Conservation (phyloP, 2,797 vertebrate genomes). For the Phoebastria nigripes region DNA sequence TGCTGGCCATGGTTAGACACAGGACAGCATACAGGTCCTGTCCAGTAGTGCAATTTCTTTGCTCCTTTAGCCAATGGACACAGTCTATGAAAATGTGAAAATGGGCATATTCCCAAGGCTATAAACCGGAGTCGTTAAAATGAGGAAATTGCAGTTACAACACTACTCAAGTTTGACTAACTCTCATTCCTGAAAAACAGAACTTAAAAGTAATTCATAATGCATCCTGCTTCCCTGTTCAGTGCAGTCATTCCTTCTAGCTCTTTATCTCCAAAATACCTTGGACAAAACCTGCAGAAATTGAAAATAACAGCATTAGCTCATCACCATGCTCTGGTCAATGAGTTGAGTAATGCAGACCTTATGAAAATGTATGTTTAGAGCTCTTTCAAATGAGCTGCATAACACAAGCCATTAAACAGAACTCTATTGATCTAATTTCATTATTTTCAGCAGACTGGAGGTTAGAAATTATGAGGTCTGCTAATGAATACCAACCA, state of each 20-base stretch:
- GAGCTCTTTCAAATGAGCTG: conserved; percentile 53
- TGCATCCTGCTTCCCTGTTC: not conserved
- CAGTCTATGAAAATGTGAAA: not conserved
- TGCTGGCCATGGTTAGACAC: not conserved
- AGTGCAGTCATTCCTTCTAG: conserved; percentile 9
- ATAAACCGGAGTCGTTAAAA: not conserved
- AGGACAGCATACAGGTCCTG: not conserved
- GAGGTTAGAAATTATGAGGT: conserved; percentile 46
- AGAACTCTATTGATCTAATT: conserved; percentile 55
- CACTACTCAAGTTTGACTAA: not conserved
- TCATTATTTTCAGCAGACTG: conserved; percentile 58
- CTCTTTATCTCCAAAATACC: conserved; percentile 17
- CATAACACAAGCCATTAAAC: conserved; percentile 64
- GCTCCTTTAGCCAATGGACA: not conserved
- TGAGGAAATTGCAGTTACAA: not conserved
- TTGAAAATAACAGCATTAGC: conserved; percentile 59
- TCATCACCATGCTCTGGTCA: conserved; percentile 59
- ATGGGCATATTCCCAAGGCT: not conserved
- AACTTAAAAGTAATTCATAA: conserved; percentile 21
- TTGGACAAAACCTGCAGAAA: conserved; percentile 22
- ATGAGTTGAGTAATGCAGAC: conserved; percentile 64
- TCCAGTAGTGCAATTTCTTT: not conserved
- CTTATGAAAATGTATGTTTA: conserved; percentile 53
- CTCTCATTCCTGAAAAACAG: conserved; percentile 13
- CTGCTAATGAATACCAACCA: conserved; percentile 12